Evolutionary conservation across 2,888 invertebrate genomes (phyloP).

Genomic region (Hololepta plana): DNA sequence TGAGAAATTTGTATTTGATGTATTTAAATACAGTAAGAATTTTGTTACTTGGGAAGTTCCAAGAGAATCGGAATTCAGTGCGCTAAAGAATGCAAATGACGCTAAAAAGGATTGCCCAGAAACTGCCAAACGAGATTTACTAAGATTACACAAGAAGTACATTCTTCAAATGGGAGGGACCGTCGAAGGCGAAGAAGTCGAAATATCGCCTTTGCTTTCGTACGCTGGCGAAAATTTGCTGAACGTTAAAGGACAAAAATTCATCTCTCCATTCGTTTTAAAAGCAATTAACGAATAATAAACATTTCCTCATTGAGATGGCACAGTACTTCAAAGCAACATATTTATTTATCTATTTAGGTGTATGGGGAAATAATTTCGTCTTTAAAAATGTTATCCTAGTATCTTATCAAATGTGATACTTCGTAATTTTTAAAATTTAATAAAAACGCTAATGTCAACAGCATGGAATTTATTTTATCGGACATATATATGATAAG

Average conservation of each 20-base stretch:
- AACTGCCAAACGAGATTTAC: slow-evolving; percentile 64
- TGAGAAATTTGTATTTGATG: slow-evolving; percentile 98
- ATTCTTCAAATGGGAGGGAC: slow-evolving; percentile 66
- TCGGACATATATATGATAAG: no score
- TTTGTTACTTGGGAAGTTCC: slow-evolving; percentile 88
- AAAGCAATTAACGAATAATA: no score
- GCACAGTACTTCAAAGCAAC: no score
- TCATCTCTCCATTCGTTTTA: no score
- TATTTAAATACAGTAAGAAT: slow-evolving; percentile 81
- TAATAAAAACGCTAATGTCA: no score
- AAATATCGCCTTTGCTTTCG: slow-evolving; percentile 81
- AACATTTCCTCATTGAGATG: no score
- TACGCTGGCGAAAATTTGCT: slow-evolving; percentile 79
- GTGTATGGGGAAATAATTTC: no score
- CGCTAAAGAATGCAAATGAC: slow-evolving; percentile 83
- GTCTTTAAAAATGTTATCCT: no score
- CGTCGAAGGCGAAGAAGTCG: slow-evolving; percentile 52
- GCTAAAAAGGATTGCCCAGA: slow-evolving; percentile 81
- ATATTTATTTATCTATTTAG: no score
- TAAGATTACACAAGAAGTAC: slow-evolving; percentile 59
- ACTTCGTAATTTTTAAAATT: no score
- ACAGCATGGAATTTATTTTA: no score
- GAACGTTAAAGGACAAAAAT: slow-evolving; percentile 8
- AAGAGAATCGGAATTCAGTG: slow-evolving; percentile 88
- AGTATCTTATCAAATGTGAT: no score